Evolutionary conservation across 2,888 invertebrate genomes (phyloP).

Genomic region (Pristionchus japonicus): DNA sequence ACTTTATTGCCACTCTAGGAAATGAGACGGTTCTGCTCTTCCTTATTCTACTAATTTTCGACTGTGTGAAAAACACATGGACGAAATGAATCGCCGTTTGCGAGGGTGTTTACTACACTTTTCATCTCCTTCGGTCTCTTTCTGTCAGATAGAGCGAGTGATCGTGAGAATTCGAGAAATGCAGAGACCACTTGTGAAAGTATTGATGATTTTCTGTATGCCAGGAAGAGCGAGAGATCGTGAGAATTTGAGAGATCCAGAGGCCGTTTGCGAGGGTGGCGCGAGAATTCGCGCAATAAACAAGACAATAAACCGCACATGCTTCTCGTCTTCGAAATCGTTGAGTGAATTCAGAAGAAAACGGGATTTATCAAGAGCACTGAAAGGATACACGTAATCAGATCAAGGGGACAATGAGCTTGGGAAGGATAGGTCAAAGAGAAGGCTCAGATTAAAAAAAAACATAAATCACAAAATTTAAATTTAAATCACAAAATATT

Average conservation of each 20-base stretch:
- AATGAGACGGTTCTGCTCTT: neutral
- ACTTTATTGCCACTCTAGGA: neutral
- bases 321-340: neutral
- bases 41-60: neutral
- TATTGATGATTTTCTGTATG: no score
- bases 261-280: neutral
- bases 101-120: neutral
- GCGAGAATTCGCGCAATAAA: neutral
- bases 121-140: neutral
- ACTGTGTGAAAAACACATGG: neutral
- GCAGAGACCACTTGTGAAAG: no score
- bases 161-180: neutral
- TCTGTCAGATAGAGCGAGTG: no score
- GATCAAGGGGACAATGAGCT: no score
- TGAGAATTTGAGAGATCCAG: neutral
- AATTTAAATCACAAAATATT: neutral
- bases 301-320: neutral
- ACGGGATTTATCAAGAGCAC: neutral
- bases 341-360: neutral
- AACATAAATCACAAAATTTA: no score
- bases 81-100: neutral
- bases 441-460: no score
- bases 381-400: neutral
- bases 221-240: neutral
- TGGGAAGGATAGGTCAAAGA: no score